A percentile compares a stretch with the other conserved stretches of the same genome.
phyloP scores from a whole-genome alignment of 2,797 vertebrate species.

The Meriones psammophilus region DNA sequence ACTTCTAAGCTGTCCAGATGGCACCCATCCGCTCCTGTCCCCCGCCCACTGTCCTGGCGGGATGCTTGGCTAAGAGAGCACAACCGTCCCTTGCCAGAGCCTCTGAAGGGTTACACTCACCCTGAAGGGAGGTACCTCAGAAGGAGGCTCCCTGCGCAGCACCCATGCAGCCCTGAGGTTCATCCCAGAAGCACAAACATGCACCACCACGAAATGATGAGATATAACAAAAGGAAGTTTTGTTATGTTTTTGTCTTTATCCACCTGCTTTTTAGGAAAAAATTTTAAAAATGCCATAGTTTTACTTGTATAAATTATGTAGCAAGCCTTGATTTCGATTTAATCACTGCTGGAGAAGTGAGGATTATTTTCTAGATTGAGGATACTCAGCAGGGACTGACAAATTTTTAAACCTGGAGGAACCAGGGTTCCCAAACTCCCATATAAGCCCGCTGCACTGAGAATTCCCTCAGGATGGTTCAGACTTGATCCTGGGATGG shows the following conservation, averaged over 20 bases:
- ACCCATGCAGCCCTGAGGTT: neutral
- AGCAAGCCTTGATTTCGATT: slow-evolving; percentile 41
- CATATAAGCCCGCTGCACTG: neutral
- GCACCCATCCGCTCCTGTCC: neutral
- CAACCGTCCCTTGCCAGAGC: neutral
- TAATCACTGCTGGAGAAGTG: slow-evolving; percentile 39
- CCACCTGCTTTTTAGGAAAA: neutral
- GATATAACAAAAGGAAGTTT: neutral
- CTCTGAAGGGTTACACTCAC: neutral
- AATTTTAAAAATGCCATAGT: neutral
- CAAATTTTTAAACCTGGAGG: neutral
- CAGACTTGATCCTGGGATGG: neutral
- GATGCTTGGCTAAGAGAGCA: neutral
- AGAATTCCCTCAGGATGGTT: neutral
- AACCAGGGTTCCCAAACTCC: neutral
- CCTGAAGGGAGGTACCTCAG: neutral
- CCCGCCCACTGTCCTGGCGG: fast-evolving
- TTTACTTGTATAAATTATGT: slow-evolving; percentile 5
- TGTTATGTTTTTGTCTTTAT: neutral
- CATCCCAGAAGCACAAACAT: neutral
- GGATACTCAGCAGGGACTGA: slow-evolving; percentile 44
- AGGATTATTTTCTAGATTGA: neutral
- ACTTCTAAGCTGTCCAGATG: neutral
- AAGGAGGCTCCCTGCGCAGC: neutral
- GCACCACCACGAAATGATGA: neutral